Evolutionary conservation across 2,888 invertebrate genomes (phyloP).

Genomic region (Notodromas monacha): DNA sequence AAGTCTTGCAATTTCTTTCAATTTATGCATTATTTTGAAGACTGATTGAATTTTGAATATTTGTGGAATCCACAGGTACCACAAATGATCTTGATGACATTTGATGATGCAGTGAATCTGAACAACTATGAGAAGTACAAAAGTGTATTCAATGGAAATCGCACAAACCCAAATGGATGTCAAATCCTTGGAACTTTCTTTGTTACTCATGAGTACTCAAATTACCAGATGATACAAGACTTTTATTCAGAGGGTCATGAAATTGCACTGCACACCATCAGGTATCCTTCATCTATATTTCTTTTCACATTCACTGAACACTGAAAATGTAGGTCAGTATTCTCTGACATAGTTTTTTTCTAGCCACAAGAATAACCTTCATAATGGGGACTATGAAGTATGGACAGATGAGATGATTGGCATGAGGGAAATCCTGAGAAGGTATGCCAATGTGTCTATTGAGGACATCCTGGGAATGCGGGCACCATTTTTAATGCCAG

Average conservation of each 20-base stretch:
- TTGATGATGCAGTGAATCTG: constrained; percentile 69
- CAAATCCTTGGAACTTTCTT: constrained; percentile 68
- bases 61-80: constrained; percentile 57
- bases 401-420: constrained; percentile 83
- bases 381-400: constrained; percentile 62
- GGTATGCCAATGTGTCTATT: constrained; percentile 45
- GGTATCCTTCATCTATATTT: too few relatives aligned
- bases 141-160: constrained; percentile 42
- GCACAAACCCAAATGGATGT: constrained; percentile 62
- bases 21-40: too few relatives aligned
- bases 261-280: constrained; percentile 28
- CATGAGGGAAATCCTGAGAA: constrained; percentile 51
- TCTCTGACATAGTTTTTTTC: too few relatives aligned
- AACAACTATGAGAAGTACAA: constrained; percentile 62
- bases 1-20: too few relatives aligned
- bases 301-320: neutral
- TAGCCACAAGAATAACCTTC: constrained; percentile 41
- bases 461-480: constrained; percentile 54
- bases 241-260: constrained; percentile 65
- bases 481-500: constrained; percentile 67
- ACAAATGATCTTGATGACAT: constrained; percentile 66
- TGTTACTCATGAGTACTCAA: constrained; percentile 55
- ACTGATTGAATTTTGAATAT: too few relatives aligned
- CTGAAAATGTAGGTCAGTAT: too few relatives aligned
- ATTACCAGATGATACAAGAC: constrained; percentile 68